Conservation (phyloP, 1,140 invertebrate genomes). For the Drosophila gunungcola region DNA sequence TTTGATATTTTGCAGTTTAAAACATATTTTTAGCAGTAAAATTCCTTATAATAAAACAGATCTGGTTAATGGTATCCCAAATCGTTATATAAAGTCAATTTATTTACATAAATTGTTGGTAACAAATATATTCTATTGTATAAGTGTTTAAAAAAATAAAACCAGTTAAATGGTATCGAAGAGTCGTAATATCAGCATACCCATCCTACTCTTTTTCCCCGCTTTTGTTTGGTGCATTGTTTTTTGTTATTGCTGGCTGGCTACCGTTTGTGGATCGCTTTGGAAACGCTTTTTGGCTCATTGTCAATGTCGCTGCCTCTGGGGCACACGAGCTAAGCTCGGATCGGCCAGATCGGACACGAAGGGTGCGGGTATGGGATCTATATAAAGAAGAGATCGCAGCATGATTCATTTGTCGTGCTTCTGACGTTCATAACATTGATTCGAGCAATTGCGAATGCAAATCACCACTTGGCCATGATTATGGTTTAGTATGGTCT, state of each 20-base stretch:
- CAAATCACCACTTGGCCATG: constrained; percentile 46
- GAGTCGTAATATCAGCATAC: neutral
- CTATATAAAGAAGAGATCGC: constrained; percentile 49
- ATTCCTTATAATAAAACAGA: no score
- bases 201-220: constrained; percentile 14
- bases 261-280: constrained; percentile 74
- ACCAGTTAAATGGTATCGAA: constrained; percentile 6
- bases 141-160: no score
- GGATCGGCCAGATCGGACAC: constrained; percentile 3
- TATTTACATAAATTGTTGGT: no score
- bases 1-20: no score
- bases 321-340: constrained; percentile 46
- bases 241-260: constrained; percentile 60
- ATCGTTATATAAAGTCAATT: no score
- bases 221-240: constrained; percentile 49
- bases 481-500: constrained; percentile 65
- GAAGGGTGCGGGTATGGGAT: constrained; percentile 5
- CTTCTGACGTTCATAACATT: constrained; percentile 56
- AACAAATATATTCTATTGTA: no score
- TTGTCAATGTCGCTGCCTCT: constrained; percentile 77
- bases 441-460: constrained; percentile 50
- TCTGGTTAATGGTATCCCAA: no score
- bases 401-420: constrained; percentile 80
- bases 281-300: constrained; percentile 72
- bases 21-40: no score